A percentile compares a stretch with the other conserved stretches of the same genome.
These are phyloP conservation scores for Cetonia aurata DNA, from an alignment of 2,888 invertebrate genomes.

Conservation along the genomic window DNA sequence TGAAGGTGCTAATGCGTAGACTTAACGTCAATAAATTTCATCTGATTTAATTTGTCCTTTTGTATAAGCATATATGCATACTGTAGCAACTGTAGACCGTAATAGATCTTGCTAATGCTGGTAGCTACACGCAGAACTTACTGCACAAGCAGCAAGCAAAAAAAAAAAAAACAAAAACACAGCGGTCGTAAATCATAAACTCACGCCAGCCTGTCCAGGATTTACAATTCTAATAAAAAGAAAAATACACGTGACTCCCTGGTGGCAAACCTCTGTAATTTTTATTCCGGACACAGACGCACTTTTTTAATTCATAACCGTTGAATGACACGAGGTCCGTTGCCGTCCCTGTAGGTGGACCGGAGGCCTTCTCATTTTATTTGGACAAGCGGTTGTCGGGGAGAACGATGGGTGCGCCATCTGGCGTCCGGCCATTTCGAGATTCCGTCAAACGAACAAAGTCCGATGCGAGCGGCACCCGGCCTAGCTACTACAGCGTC, in stretches of 20 bases:
- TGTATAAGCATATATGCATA: no score
- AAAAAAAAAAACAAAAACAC: slow-evolving; percentile 33
- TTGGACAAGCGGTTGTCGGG: slow-evolving; percentile 44
- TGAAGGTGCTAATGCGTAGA: no score
- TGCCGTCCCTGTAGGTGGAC: slow-evolving; percentile 17
- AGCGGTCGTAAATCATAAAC: slow-evolving; percentile 41
- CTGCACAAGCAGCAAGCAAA: slow-evolving; percentile 3
- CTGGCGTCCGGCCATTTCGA: slow-evolving; percentile 48
- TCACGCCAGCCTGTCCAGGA: slow-evolving; percentile 32
- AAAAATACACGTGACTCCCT: slow-evolving; percentile 30
- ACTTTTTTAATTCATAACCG: slow-evolving; percentile 47
- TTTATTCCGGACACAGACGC: slow-evolving; percentile 43
- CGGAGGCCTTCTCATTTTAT: slow-evolving; percentile 43
- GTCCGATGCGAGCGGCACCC: slow-evolving; percentile 5
- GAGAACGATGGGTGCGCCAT: slow-evolving; percentile 46
- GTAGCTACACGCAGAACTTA: no score
- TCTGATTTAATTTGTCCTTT: no score
- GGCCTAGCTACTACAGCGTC: neutral
- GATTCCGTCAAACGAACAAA: slow-evolving; percentile 34
- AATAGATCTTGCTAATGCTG: no score
- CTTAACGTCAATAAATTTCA: no score
- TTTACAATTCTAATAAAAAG: slow-evolving; percentile 44
- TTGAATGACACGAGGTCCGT: slow-evolving; percentile 42
- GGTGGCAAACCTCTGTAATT: slow-evolving; percentile 43
- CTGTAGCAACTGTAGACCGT: no score